phyloP scores from a whole-genome alignment of 2,797 vertebrate genomes.

The Enoplosus armatus region DNA sequence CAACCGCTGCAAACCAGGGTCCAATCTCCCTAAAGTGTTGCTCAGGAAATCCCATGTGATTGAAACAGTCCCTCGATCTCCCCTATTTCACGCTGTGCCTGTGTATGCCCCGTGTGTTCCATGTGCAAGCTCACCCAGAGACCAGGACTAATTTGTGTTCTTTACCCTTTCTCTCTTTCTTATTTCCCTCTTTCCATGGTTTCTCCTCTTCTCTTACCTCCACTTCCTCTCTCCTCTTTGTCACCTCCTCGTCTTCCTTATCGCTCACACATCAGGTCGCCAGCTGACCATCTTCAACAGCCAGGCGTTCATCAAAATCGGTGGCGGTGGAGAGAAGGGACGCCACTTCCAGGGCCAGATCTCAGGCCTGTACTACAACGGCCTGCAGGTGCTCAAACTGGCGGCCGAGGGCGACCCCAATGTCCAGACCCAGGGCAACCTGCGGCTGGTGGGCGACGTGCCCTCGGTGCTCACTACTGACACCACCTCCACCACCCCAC shows the following conservation, averaged over 20 bases:
- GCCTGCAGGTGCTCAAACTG: conserved; percentile 94
- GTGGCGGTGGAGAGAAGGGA: conserved; percentile 90
- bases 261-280: conserved; percentile 85
- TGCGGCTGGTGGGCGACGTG: conserved; percentile 93
- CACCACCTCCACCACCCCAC: conserved; percentile 93
- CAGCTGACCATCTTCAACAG: conserved; percentile 98
- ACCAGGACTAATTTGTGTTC: conserved; percentile 62
- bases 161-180: conserved; percentile 50
- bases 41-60: conserved; percentile 66
- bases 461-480: conserved; percentile 93
- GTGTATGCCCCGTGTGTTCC: conserved; percentile 46
- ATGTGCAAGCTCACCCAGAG: conserved; percentile 38
- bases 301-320: conserved; percentile 95
- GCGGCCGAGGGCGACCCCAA: conserved; percentile 94
- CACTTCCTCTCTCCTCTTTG: conserved; percentile 9
- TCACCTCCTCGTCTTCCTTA: conserved; percentile 18
- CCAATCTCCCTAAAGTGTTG: conserved; percentile 76
- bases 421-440: conserved; percentile 92
- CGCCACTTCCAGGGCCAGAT: conserved; percentile 97
- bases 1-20: conserved; percentile 56
- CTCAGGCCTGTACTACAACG: conserved; percentile 96
- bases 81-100: conserved; percentile 31
- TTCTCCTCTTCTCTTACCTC: conserved; percentile 35
- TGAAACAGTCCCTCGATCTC: conserved; percentile 38
- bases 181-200: conserved; percentile 46